Conservation (phyloP, 92 coral and sea anemone species). For the Porites lobata region DNA sequence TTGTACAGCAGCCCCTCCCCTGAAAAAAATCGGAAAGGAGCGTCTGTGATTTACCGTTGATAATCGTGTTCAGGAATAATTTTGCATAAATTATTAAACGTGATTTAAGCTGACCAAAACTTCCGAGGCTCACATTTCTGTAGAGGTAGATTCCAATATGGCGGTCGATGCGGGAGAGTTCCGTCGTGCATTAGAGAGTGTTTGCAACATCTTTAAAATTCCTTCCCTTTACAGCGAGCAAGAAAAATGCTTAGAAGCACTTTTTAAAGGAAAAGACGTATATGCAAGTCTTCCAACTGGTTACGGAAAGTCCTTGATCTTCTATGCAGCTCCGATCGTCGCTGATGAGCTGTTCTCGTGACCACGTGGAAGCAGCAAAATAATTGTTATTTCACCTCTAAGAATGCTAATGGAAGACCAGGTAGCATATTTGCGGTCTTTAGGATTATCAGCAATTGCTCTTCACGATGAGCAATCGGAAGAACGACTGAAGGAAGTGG, state of each 20-base stretch:
- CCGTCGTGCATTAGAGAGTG: conserved; percentile 30
- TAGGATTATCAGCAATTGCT: conserved; percentile 72
- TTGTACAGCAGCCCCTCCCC: too few species aligned
- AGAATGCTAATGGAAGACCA: conserved; percentile 74
- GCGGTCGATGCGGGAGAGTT: conserved; percentile 17
- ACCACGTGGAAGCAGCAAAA: conserved; percentile 65
- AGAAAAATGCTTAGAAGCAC: conserved; percentile 57
- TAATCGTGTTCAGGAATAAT: too few species aligned
- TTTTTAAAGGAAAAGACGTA: conserved; percentile 51
- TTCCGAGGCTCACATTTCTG: too few species aligned
- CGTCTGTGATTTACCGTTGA: too few species aligned
- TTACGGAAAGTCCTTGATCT: conserved; percentile 73
- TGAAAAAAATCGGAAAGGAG: too few species aligned
- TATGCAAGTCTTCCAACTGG: conserved; percentile 52
- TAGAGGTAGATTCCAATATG: conserved; percentile 22
- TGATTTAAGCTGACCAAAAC: too few species aligned
- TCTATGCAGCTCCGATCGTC: conserved; percentile 66
- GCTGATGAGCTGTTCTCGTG: conserved; percentile 58
- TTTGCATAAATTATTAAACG: too few species aligned
- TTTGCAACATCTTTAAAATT: conserved; percentile 66
- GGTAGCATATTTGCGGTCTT: conserved; percentile 49
- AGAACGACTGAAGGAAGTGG: conserved; percentile 44
- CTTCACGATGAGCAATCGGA: conserved; percentile 57
- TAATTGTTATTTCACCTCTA: conserved; percentile 65
- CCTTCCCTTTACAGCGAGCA: conserved; percentile 64